phyloP scores from a whole-genome alignment of 2,888 invertebrate species.

The Morpho achilles region DNA sequence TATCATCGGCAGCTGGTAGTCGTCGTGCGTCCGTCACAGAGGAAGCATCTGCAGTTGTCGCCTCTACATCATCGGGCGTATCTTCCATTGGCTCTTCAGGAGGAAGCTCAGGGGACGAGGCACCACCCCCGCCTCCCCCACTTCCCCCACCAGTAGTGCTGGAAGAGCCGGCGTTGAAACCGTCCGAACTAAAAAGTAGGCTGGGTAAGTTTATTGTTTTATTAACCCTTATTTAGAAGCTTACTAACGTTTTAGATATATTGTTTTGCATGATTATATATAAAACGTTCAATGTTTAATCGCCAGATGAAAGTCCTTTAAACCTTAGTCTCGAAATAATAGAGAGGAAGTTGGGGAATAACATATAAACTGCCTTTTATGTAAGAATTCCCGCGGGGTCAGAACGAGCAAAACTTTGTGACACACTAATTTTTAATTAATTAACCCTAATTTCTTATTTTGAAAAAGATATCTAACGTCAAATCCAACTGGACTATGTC shows the following conservation, averaged over 20 bases:
- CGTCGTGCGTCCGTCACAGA: conserved; percentile 64
- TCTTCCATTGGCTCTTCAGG: conserved; percentile 53
- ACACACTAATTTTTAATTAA: too few relatives aligned
- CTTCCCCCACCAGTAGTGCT: conserved; percentile 78
- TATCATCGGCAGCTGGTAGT: conserved; percentile 69
- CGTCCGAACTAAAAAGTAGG: conserved; percentile 80
- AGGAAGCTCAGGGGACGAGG: conserved; percentile 65
- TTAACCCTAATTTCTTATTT: too few relatives aligned
- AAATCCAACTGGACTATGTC: too few relatives aligned
- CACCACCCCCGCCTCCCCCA: conserved; percentile 86
- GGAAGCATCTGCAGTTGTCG: conserved; percentile 47
- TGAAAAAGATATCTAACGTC: too few relatives aligned
- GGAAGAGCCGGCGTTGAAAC: conserved; percentile 83
- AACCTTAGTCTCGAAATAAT: too few relatives aligned
- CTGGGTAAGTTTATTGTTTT: conserved; percentile 47
- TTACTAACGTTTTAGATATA: neutral
- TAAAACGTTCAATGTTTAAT: too few relatives aligned
- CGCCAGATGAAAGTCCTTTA: too few relatives aligned
- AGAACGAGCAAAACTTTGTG: too few relatives aligned
- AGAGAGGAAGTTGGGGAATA: too few relatives aligned
- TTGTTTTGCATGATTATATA: too few relatives aligned
- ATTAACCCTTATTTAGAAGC: neutral
- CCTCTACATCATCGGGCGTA: conserved; percentile 62
- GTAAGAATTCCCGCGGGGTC: too few relatives aligned
- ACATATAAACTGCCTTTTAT: too few relatives aligned